Base-by-base conservation (phyloP, 2,113 vertebrate genomes). In the Zapornia atra region DNA sequence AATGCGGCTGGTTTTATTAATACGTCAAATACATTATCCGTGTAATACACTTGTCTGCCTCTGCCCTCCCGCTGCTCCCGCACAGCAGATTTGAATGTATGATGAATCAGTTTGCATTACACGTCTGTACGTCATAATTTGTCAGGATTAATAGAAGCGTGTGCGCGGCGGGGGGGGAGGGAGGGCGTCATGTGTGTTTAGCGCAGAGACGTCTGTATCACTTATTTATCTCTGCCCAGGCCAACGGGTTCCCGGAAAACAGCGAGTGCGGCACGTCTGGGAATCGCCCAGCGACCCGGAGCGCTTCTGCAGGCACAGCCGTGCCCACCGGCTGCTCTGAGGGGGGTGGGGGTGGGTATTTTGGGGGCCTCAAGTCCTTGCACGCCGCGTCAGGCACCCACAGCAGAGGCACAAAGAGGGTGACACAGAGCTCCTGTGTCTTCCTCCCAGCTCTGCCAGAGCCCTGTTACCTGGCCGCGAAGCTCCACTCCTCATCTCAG, bases 21-120 rank as follows among this genome's bases (percentile, higher is more conserved):
- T 98, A 98, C 96, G 98, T 98, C 98, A 98, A 98, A 98, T 98
- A 98, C 98, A 98, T 98, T 98, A 98, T 98, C 98, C 98, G 96
- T 98, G 98, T 98, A 98, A 98, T 98, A 98, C 98, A 98, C 98
- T 98, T 98, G 98, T 98, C 98, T 98, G 97, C 97, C 97, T 97
- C 96, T 97, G 97, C 97, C 97, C 98, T 97, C 97, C 97, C 64
- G 95, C 98, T 98, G 98, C 97, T 98, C 96, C 97, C 57, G 64
- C 98, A 96, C 94, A 80, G 97, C 86, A 96, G 97, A 98, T 98
- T 98, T 98, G 97, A 98, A 98, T 98, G 97, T 98, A 98, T 98
- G 98, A 98, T 98, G 97, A 98, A 98, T 98, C 98, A 97, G 98
- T 98, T 98, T 98, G 98, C 97, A 98, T 98, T 98, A 98, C 98